A percentile compares a stretch with the other conserved stretches of the same genome.
Conservation (phyloP, 2,113 vertebrate genomes). For the Ellobius talpinus region DNA sequence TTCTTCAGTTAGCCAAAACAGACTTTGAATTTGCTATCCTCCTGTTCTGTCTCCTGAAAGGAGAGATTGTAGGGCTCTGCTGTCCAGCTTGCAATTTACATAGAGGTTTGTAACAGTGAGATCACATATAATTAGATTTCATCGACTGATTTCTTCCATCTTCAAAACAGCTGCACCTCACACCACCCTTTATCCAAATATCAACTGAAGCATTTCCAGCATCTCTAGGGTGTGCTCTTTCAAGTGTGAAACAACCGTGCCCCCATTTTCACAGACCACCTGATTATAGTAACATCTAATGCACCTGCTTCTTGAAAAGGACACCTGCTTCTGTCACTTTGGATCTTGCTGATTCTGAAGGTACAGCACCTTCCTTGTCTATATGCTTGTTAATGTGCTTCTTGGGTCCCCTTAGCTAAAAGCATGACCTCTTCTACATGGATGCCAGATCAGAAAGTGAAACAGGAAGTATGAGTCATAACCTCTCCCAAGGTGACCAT, state of each 20-base stretch:
- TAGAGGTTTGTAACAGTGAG: neutral
- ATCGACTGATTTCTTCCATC: neutral
- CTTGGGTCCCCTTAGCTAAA: neutral
- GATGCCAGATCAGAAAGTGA: slow-evolving; percentile 6
- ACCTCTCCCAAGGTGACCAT: neutral
- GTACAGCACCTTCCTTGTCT: neutral
- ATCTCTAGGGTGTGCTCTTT: neutral
- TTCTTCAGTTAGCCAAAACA: neutral
- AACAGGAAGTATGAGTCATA: neutral
- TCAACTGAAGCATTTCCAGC: neutral
- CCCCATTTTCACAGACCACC: neutral
- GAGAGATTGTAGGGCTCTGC: neutral
- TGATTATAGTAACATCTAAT: neutral
- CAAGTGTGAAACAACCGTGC: neutral
- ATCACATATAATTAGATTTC: neutral
- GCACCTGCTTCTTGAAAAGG: neutral
- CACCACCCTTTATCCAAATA: neutral
- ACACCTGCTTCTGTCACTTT: neutral
- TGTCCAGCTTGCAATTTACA: neutral
- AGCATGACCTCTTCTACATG: neutral
- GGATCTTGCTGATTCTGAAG: neutral
- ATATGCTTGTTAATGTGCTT: neutral
- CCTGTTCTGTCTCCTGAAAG: neutral
- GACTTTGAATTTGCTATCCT: neutral
- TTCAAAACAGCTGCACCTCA: neutral